These are phyloP conservation scores for Neogobius melanostomus DNA, from an alignment of 2,113 vertebrate species.

Conservation along the genomic window DNA sequence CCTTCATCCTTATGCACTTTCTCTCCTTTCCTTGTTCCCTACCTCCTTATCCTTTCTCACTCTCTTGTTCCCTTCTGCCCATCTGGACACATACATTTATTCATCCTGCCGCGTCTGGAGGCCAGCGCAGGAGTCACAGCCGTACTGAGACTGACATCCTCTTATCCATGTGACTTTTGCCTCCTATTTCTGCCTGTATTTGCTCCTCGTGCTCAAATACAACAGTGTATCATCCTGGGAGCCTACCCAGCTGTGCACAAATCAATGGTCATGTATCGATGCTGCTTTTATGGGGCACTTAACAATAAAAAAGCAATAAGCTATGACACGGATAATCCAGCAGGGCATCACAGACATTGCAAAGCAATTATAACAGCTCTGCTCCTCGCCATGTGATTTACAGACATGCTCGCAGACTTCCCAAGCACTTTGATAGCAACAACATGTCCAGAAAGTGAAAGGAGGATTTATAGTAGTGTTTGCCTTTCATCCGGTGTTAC, in stretches of 20 bases:
- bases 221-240: slow-evolving; percentile 31
- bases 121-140: slow-evolving; percentile 38
- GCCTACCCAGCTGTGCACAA: slow-evolving; percentile 47
- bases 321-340: slow-evolving; percentile 65
- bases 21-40: background rate
- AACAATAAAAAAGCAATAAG: slow-evolving; percentile 73
- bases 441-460: slow-evolving; percentile 59
- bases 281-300: slow-evolving; percentile 66
- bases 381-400: slow-evolving; percentile 56
- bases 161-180: slow-evolving; percentile 25
- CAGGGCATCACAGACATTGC: slow-evolving; percentile 55
- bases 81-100: slow-evolving; percentile 63
- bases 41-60: slow-evolving; percentile 17
- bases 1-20: background rate
- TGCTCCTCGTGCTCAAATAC: slow-evolving; percentile 3
- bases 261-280: slow-evolving; percentile 67
- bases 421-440: slow-evolving; percentile 50
- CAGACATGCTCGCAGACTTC: slow-evolving; percentile 45
- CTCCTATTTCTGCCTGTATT: background rate
- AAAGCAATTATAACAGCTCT: slow-evolving; percentile 64
- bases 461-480: slow-evolving; percentile 52
- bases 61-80: slow-evolving; percentile 28
- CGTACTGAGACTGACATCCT: slow-evolving; percentile 42
- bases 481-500: slow-evolving; percentile 19
- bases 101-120: slow-evolving; percentile 39